Evolutionary conservation across 2,797 vertebrate genomes (phyloP).

Genomic region (Brachymystax lenok): DNA sequence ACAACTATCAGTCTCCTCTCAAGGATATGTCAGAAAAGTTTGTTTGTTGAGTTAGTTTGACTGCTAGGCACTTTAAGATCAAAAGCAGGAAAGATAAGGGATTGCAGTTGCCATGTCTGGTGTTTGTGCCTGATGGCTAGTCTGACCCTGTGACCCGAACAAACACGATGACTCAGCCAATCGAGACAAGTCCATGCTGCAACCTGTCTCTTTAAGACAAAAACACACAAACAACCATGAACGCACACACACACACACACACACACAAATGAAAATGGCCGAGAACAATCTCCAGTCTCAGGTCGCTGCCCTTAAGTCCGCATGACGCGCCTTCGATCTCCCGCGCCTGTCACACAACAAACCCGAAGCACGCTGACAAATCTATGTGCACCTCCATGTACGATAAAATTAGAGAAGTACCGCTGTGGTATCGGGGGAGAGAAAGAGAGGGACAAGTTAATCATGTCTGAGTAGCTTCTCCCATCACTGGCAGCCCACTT

Average conservation of each 20-base stretch:
- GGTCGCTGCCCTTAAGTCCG: neutral
- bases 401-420: conserved; percentile 62
- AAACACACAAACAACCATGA: neutral
- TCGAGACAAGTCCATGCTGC: conserved; percentile 10
- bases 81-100: conserved; percentile 12
- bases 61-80: conserved; percentile 33
- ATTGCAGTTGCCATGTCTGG: neutral
- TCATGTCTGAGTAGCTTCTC: conserved; percentile 74
- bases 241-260: neutral
- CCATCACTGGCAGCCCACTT: conserved; percentile 75
- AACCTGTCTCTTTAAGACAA: conserved; percentile 2
- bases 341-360: conserved; percentile 37
- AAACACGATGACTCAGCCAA: conserved; percentile 13
- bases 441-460: conserved; percentile 67
- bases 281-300: conserved; percentile 18
- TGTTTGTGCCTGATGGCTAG: conserved; percentile 1
- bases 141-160: conserved; percentile 33
- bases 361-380: conserved; percentile 38
- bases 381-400: conserved; percentile 43
- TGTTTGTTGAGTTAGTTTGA: neutral
- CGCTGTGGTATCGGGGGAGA: conserved; percentile 43
- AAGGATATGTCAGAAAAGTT: conserved; percentile 18
- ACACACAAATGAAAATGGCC: too few relatives aligned
- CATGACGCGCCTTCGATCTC: conserved; percentile 2
- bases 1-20: conserved; percentile 11